Percentiles rank a stretch among this genome's conserved stretches.
These are phyloP conservation scores for Chromoteleia sp. DNA, from an alignment of 2,888 invertebrate species.

Conservation along the genomic window DNA sequence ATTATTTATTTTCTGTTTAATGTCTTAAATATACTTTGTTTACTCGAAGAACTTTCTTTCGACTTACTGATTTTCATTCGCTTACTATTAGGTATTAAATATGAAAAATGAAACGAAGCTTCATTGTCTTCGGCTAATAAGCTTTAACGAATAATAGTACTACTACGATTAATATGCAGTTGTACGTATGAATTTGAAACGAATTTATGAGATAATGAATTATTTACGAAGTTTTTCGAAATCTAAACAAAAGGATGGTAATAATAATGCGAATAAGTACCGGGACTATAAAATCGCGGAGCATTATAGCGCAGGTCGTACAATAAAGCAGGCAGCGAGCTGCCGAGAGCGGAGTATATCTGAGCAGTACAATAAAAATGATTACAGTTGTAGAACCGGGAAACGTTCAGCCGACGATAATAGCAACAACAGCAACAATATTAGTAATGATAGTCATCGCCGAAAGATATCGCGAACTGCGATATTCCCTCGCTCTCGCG, in stretches of 20 bases:
- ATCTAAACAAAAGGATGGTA: constrained; percentile 32
- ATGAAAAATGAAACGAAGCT: too few species aligned
- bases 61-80: too few species aligned
- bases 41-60: too few species aligned
- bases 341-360: constrained; percentile 57
- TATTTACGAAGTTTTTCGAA: constrained; percentile 37
- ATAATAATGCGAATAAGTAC: constrained; percentile 50
- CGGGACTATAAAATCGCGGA: constrained; percentile 52
- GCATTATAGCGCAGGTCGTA: constrained; percentile 47
- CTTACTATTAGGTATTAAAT: too few species aligned
- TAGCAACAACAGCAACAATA: constrained; percentile 61
- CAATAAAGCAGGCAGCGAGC: constrained; percentile 55
- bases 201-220: constrained; percentile 23
- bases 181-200: neutral
- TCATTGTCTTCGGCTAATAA: too few species aligned
- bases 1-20: too few species aligned
- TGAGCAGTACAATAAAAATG: constrained; percentile 62
- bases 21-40: too few species aligned
- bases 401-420: constrained; percentile 56
- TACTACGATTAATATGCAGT: too few species aligned
- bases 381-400: constrained; percentile 61
- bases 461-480: constrained; percentile 43
- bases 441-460: constrained; percentile 61
- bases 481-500: constrained; percentile 36
- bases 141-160: too few species aligned